Evolutionary conservation across 2,797 vertebrate genomes (phyloP).

Genomic region (Microhierax caerulescens): DNA sequence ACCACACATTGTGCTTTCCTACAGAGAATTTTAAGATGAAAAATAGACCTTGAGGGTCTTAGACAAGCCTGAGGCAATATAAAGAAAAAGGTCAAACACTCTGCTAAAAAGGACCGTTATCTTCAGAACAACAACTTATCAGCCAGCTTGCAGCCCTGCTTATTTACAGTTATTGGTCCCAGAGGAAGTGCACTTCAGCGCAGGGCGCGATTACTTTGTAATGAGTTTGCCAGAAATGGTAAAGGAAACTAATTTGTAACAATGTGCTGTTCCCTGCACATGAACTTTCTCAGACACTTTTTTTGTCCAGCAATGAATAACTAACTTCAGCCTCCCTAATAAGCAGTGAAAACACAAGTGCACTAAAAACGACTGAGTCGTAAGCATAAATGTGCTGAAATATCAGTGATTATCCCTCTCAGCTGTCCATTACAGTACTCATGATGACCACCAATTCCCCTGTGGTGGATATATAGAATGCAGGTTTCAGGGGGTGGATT

Average conservation of each 20-base stretch:
- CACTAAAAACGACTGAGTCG: conserved; percentile 12
- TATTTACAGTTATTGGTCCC: conserved; percentile 95
- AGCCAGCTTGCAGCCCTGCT: conserved; percentile 85
- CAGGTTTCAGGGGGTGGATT: conserved; percentile 67
- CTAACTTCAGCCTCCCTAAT: conserved; percentile 65
- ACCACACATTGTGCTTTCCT: conserved; percentile 74
- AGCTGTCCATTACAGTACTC: conserved; percentile 66
- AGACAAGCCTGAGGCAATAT: conserved; percentile 86
- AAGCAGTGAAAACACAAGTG: conserved; percentile 64
- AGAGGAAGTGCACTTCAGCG: conserved; percentile 85
- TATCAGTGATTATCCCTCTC: conserved; percentile 63
- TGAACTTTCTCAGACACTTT: conserved; percentile 61
- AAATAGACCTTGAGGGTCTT: conserved; percentile 86
- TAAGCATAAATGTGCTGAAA: conserved; percentile 52
- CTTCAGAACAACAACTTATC: conserved; percentile 90
- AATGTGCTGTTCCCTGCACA: conserved; percentile 69
- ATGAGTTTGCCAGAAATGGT: conserved; percentile 85
- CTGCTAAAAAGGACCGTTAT: conserved; percentile 88
- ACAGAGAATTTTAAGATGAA: conserved; percentile 86
- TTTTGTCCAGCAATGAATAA: conserved; percentile 57
- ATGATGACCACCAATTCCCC: conserved; percentile 57
- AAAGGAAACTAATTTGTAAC: conserved; percentile 79
- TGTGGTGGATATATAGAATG: conserved; percentile 51
- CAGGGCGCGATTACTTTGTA: conserved; percentile 87
- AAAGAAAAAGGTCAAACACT: conserved; percentile 91